Evolutionary conservation across 1,140 invertebrate genomes (phyloP), one percentile per base, ranked within the genome.

Genomic region (Melipona quadrifasciata): DNA sequence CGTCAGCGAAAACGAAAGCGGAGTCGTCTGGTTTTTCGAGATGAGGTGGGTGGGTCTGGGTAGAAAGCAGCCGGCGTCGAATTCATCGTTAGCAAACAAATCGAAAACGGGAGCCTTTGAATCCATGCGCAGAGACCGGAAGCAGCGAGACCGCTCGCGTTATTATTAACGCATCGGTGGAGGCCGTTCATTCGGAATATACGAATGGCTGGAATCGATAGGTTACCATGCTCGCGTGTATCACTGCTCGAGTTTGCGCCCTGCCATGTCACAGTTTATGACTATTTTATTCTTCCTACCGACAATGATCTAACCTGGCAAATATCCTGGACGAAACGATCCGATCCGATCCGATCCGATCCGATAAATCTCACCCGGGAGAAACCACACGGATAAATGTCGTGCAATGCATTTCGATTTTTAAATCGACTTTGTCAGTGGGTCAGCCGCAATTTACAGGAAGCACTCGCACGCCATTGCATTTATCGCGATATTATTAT

Each of bases 121-220:
- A 80, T 84, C 51, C 31, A 39, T 21, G 57, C 21, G 76, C 71
- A 80, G 10, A 55, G 14, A 72, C 34, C 67, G 65, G 21, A 34
- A 70, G 51, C 75, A 61, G 21, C 51, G 75, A 75, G 58, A 83
- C 74, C 75, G 27, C 34, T 58, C 74, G 76, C 31, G 82, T 80
- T 64, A 84, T 84, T 84, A 84, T 84, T 84, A 80, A 84, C 82
- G 77, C 77, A 84, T 80, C 77, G 77, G 57, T 57, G 77, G 53
- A 55, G 58, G 58, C 31, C 58, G 58, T 80, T 84, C 82, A 79
- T 34, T 72, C 47, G 82, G 77, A 84, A 80, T 55, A 65, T 27
- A 80, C 27, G 76, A 73, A 72, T 55, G 76, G 17, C n/a, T 24
- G 77, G 4, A 84, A 84, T 84, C 82, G 82, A 80, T 84, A 83